phyloP scores from a whole-genome alignment of 2,113 vertebrate genomes.

The Callipepla californica region DNA sequence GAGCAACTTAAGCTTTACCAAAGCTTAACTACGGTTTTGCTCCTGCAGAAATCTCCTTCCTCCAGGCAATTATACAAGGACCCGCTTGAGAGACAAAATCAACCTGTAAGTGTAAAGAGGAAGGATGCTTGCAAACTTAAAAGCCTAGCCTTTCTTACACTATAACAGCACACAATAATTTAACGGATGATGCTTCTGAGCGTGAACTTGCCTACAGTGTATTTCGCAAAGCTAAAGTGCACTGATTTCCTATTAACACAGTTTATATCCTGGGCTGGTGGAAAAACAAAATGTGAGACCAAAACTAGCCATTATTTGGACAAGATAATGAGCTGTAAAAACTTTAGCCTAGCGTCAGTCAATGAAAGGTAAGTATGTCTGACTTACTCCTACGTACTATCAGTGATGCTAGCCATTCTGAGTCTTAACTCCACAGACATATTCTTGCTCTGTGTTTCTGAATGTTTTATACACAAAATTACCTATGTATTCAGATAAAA shows the following conservation, averaged over 20 bases:
- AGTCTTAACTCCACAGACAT: background rate
- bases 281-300: background rate
- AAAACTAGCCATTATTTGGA: slow-evolving; percentile 15
- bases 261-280: background rate
- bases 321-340: background rate
- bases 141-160: background rate
- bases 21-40: background rate
- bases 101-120: background rate
- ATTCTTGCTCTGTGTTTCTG: background rate
- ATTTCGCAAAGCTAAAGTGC: background rate
- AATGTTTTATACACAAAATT: background rate
- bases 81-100: background rate
- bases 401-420: background rate
- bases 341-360: background rate
- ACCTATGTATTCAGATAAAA: background rate
- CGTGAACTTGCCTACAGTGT: background rate
- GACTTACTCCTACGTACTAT: background rate
- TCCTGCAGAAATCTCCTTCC: background rate
- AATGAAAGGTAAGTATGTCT: background rate
- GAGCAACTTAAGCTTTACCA: background rate
- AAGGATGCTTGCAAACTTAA: background rate
- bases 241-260: background rate
- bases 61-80: background rate
- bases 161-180: background rate
- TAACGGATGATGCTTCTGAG: background rate